These are phyloP conservation scores for Diprion similis DNA, from an alignment of 1,140 invertebrate genomes.

Conservation along the genomic window DNA sequence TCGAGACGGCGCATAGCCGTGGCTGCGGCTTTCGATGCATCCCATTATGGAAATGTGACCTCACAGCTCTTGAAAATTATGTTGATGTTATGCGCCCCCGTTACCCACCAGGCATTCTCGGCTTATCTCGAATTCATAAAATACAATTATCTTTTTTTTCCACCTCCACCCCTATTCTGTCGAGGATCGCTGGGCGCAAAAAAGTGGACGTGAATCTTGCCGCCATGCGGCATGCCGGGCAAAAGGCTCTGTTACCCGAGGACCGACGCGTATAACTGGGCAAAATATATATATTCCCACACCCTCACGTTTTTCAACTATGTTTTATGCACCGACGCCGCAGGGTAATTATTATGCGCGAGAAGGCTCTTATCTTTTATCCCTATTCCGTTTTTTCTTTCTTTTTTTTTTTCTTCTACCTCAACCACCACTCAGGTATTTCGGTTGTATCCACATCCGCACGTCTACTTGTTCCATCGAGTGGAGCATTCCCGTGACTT, in stretches of 20 bases:
- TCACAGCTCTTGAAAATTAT: constrained; percentile 54
- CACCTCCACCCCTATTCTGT: constrained; percentile 5
- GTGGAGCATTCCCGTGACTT: too few species aligned
- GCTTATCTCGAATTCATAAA: constrained; percentile 52
- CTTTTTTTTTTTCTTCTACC: neutral
- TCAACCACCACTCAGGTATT: too few species aligned
- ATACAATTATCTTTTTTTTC: constrained; percentile 47
- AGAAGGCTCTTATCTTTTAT: neutral
- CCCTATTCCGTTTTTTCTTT: neutral
- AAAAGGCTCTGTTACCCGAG: neutral
- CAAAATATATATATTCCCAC: neutral
- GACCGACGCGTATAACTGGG: too few species aligned
- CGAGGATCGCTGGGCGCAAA: neutral
- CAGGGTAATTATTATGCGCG: neutral
- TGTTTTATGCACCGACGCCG: too few species aligned
- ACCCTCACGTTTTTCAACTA: neutral
- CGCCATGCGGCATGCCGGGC: neutral
- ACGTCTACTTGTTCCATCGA: too few species aligned
- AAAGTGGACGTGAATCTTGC: neutral
- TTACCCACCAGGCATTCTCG: constrained; percentile 35
- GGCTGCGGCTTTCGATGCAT: constrained; percentile 52
- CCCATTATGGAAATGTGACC: constrained; percentile 55
- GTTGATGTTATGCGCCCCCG: constrained; percentile 52
- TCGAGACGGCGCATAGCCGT: neutral
- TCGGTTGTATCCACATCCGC: too few species aligned